A percentile compares a stretch with the other conserved stretches of the same genome.
phyloP scores from a whole-genome alignment of 2,797 vertebrate species.

The Setipinna tenuifilis region DNA sequence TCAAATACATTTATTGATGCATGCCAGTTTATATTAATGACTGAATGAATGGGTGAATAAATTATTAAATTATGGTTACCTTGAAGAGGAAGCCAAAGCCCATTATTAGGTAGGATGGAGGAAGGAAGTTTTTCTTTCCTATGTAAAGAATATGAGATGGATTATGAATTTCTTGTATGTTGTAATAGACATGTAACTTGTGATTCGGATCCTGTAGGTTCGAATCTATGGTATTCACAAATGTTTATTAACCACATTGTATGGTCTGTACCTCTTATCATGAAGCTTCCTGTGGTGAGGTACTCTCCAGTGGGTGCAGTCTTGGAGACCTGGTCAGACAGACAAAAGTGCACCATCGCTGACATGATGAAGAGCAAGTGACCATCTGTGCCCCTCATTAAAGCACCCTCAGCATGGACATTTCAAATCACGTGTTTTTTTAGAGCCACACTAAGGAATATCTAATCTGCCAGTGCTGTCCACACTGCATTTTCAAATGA shows the following conservation, averaged over 20 bases:
- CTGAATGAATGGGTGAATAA: too few species aligned
- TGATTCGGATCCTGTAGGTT: not conserved
- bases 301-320: constrained; percentile 98
- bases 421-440: not conserved
- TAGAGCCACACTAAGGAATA: not conserved
- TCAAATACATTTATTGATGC: too few species aligned
- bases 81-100: constrained; percentile 98
- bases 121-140: constrained; percentile 98
- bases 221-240: too few species aligned
- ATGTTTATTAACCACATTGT: too few species aligned
- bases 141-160: constrained; percentile 24
- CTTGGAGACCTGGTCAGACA: constrained; percentile 87
- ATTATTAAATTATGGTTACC: constrained; percentile 67
- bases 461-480: not conserved
- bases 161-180: not conserved
- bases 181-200: not conserved
- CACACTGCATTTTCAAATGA: not conserved
- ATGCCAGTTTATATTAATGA: too few species aligned
- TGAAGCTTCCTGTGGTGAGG: constrained; percentile 97
- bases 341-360: constrained; percentile 27
- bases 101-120: constrained; percentile 98
- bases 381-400: not conserved
- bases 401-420: not conserved
- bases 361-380: not conserved
- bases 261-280: constrained; percentile 89